These are phyloP conservation scores for Dipus sagitta DNA, from an alignment of 2,797 vertebrate species.

Conservation along the genomic window DNA sequence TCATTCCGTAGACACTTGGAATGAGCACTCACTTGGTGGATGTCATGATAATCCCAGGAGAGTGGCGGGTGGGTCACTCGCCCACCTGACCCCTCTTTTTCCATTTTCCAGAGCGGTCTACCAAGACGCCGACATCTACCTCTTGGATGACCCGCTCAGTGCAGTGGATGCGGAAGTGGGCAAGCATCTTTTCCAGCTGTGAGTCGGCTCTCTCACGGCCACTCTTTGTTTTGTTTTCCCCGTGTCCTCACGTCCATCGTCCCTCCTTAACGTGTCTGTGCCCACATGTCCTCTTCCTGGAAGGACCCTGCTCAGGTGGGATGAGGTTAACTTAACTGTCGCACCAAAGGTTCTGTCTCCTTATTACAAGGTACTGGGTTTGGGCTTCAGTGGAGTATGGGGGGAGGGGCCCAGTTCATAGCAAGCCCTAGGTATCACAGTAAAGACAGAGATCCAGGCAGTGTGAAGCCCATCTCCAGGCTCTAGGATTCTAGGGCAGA, in stretches of 20 bases:
- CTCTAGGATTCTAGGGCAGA: neutral
- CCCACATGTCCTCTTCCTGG: neutral
- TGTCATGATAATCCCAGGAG: fast-evolving
- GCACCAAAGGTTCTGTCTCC: neutral
- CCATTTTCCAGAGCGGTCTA: constrained; percentile 93
- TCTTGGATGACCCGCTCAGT: constrained; percentile 97
- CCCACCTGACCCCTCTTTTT: neutral
- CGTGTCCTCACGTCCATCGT: neutral
- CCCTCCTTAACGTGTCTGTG: neutral
- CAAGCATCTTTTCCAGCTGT: constrained; percentile 96
- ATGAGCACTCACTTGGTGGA: fast-evolving
- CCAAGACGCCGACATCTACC: constrained; percentile 96
- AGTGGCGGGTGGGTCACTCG: neutral
- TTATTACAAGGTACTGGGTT: neutral
- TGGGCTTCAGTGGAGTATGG: fast-evolving
- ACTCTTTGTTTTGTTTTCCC: neutral
- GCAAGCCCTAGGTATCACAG: too few species aligned
- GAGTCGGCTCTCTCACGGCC: constrained; percentile 80
- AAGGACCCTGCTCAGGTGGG: neutral
- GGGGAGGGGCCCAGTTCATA: neutral
- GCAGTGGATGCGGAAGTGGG: constrained; percentile 97
- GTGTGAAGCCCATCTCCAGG: neutral
- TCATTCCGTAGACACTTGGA: fast-evolving
- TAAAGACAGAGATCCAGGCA: fast-evolving
- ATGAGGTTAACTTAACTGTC: neutral